Evolutionary conservation across 2,888 invertebrate species (phyloP), one percentile per base, ranked within the genome.

Genomic region (Caenorhabditis zanzibari): DNA sequence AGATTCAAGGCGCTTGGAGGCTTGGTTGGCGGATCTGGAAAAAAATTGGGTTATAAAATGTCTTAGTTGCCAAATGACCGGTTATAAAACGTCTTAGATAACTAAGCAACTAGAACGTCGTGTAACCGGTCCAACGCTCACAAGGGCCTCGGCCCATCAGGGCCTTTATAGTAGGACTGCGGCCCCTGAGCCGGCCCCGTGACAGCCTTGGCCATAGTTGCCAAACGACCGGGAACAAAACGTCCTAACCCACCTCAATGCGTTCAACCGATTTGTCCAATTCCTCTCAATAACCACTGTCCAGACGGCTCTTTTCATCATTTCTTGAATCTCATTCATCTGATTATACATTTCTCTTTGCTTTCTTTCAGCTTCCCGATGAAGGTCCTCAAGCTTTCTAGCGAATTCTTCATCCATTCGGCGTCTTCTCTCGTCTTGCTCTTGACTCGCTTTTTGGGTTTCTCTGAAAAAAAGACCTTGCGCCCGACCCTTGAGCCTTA

Each of bases 261-360:
- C 14, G 32, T 76, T 76, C 35, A 76, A 35, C 2, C 75, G 32
- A 49, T 47, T 38, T 0, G 75, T 76, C 75, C 75, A 76, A 24
- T 76, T 76, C n/a, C 49, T 58, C 47, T 76, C 75, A 16, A 66
- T 68, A 7, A 54, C 49, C 9, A 47, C 58, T 47, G 66, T 76
- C 75, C 75, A 76, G 12, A 76, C 58, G 0, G 19, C n/a, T 28
- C 22, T 68, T 14, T 59, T 44, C 58, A 76, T n/a, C 10, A 35
- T 24, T 7, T 44, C 44, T 14, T 12, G 35, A 24, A 68, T 59
- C 44, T 44, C 32, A 16, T 58, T 49, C 1, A 24, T 24, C 26
- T 68, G 66, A 1, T 10, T 10, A 5, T 47, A n/a, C 75, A 35
- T 76, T 12, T 76, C 66, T 4, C 10, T 7, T 10, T 22, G 28